A percentile compares a stretch with the other conserved stretches of the same genome.
Conservation (phyloP, 2,113 vertebrate genomes). For the Larimichthys polyactis region DNA sequence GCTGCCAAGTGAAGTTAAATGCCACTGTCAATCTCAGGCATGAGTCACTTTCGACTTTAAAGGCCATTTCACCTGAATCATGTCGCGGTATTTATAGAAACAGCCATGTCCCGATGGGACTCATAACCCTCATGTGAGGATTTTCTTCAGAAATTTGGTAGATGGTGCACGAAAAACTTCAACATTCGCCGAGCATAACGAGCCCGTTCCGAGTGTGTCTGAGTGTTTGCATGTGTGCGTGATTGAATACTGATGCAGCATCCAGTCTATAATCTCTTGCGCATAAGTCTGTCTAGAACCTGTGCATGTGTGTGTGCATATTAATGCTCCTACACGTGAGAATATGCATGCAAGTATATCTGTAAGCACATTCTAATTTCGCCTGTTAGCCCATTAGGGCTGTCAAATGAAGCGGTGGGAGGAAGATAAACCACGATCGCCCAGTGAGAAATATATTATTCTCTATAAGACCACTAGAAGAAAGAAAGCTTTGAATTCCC, state of each 20-base stretch:
- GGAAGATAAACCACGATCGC: constrained; percentile 50
- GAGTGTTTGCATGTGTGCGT: neutral
- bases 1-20: constrained; percentile 79
- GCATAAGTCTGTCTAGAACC: neutral
- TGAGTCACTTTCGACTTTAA: constrained; percentile 58
- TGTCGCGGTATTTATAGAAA: constrained; percentile 64
- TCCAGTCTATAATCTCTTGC: neutral
- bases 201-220: constrained; percentile 8
- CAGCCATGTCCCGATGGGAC: constrained; percentile 33
- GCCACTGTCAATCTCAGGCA: constrained; percentile 75
- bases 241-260: neutral
- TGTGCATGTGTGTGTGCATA: constrained; percentile 7
- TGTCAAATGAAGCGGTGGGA: constrained; percentile 35
- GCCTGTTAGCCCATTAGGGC: constrained; percentile 11
- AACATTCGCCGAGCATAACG: constrained; percentile 21
- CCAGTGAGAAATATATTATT: constrained; percentile 55
- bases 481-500: constrained; percentile 69
- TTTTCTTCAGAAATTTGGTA: constrained; percentile 12
- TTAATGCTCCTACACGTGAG: neutral
- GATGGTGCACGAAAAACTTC: constrained; percentile 19
- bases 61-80: constrained; percentile 52
- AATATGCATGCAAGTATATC: neutral
- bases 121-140: constrained; percentile 28
- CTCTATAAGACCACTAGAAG: constrained; percentile 46
- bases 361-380: constrained; percentile 7